A percentile compares a stretch with the other conserved stretches of the same genome.
phyloP scores from a whole-genome alignment of 1,140 invertebrate genomes.

The Lamellibrachia luymesi region DNA sequence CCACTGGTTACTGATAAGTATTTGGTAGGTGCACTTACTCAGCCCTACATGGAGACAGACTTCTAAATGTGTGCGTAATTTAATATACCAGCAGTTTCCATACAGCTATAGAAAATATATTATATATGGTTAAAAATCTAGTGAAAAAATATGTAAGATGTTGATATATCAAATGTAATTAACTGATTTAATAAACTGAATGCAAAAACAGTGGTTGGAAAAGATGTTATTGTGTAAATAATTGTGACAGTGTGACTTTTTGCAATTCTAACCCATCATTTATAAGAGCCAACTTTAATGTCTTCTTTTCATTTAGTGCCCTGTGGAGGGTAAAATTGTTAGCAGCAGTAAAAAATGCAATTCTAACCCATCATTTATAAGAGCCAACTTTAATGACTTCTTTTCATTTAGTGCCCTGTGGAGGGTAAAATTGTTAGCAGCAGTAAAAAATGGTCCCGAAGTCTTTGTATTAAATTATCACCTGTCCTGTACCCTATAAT shows the following conservation, averaged over 20 bases:
- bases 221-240: neutral
- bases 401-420: neutral
- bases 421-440: neutral
- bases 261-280: neutral
- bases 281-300: neutral
- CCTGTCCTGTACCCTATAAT: neutral
- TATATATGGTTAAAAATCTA: neutral
- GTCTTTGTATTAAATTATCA: neutral
- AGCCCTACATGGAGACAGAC: too few relatives aligned
- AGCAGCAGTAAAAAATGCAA: neutral
- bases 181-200: neutral
- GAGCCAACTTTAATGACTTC: neutral
- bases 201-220: neutral
- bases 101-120: neutral
- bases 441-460: neutral
- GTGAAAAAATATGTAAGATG: neutral
- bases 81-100: neutral
- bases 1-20: neutral
- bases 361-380: neutral
- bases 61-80: neutral
- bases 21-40: neutral
- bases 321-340: neutral
- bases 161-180: too few relatives aligned
- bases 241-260: neutral
- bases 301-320: neutral